Evolutionary conservation across 2,888 invertebrate genomes (phyloP).

Genomic region (Venusia cambrica): DNA sequence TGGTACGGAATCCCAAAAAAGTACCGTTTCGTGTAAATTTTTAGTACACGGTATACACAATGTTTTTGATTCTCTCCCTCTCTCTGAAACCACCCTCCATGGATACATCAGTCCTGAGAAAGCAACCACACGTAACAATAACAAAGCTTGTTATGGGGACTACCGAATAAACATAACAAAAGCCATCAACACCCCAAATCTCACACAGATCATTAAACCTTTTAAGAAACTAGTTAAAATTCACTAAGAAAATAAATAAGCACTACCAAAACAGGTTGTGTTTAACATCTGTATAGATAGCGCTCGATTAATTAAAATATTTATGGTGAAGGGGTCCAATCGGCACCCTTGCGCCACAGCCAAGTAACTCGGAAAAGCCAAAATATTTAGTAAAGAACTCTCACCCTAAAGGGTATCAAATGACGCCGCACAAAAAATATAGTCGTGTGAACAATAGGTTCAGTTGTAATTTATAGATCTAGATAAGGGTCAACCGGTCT

Average conservation of each 20-base stretch:
- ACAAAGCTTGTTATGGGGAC: not conserved
- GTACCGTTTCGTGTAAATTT: too few species aligned
- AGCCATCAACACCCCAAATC: slow-evolving; percentile 2
- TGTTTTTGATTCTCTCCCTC: too few species aligned
- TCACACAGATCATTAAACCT: slow-evolving; percentile 13
- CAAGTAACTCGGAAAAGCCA: slow-evolving; percentile 22
- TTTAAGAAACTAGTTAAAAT: slow-evolving; percentile 10
- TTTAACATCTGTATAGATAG: slow-evolving; percentile 25
- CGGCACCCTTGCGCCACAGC: slow-evolving; percentile 16
- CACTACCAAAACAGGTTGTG: slow-evolving; percentile 16
- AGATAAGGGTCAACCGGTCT: slow-evolving; percentile 38
- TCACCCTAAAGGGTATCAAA: slow-evolving; percentile 31
- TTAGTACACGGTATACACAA: too few species aligned
- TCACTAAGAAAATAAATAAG: slow-evolving; percentile 8
- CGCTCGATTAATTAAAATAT: slow-evolving; percentile 28
- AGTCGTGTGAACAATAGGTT: slow-evolving; percentile 42
- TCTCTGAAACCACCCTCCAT: too few species aligned
- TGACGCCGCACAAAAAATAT: slow-evolving; percentile 35
- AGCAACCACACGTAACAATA: slow-evolving; percentile 8
- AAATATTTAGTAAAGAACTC: slow-evolving; percentile 34
- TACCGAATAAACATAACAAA: slow-evolving; percentile 7
- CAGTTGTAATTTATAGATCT: slow-evolving; percentile 51
- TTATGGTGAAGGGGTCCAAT: slow-evolving; percentile 21
- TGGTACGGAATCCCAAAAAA: too few species aligned
- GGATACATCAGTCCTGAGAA: slow-evolving; percentile 6